Percentiles rank a stretch among this genome's conserved stretches.
Evolutionary conservation across 2,797 vertebrate species (phyloP).

Genomic region (Myiothlypis coronata): DNA sequence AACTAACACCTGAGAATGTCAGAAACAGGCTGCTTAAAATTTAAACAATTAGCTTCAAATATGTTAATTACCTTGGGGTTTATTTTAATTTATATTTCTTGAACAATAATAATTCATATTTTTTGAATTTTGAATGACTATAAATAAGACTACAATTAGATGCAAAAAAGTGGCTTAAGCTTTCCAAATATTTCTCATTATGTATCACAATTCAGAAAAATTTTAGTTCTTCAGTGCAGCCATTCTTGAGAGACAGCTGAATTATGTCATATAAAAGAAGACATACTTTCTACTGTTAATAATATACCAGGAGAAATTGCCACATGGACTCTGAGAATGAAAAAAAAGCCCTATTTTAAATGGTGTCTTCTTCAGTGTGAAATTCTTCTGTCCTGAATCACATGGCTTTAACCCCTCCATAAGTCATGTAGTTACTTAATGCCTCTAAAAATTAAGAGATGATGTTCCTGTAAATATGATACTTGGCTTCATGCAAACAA

Average conservation of each 20-base stretch:
- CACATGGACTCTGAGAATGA: background rate
- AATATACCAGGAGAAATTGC: background rate
- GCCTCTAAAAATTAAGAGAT: background rate
- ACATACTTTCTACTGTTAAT: background rate
- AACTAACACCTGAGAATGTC: background rate
- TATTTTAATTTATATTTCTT: background rate
- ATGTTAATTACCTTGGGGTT: background rate
- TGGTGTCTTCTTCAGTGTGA: background rate
- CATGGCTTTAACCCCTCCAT: background rate
- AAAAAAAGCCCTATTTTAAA: fast-evolving
- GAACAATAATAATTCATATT: background rate
- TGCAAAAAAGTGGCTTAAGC: background rate
- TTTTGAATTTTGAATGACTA: background rate
- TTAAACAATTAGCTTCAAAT: background rate
- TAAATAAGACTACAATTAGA: background rate
- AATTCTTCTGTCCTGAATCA: background rate
- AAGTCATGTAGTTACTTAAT: background rate
- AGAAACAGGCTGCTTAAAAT: background rate
- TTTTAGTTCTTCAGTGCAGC: background rate
- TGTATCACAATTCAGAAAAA: background rate
- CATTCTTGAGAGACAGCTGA: background rate
- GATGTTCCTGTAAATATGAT: background rate
- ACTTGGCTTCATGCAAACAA: background rate
- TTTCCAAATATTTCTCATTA: background rate
- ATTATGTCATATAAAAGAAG: background rate